Percentiles rank a stretch among this genome's conserved stretches.
phyloP scores from a whole-genome alignment of 1,140 invertebrate genomes.

The Macrocentrus cingulum region DNA sequence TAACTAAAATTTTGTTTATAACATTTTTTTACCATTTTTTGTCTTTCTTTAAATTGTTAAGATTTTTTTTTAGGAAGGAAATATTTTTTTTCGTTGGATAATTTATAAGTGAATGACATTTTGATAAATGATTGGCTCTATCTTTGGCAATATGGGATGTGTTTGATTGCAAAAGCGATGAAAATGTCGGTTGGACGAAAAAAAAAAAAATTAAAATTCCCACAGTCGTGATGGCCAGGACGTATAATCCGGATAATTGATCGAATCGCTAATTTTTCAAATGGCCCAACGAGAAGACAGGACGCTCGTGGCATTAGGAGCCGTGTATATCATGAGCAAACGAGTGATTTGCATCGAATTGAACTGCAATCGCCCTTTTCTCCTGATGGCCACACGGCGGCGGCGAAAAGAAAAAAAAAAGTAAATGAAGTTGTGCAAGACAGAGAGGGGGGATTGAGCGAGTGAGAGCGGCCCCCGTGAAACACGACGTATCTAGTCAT shows the following conservation, averaged over 20 bases:
- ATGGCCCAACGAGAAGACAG: conserved; percentile 24
- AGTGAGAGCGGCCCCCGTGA: no score
- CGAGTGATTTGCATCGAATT: conserved; percentile 59
- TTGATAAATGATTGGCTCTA: no score
- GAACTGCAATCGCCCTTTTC: conserved; percentile 43
- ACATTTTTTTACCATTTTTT: no score
- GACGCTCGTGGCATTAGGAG: conserved; percentile 26
- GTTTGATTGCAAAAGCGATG: not conserved
- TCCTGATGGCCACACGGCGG: not conserved
- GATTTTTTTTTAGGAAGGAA: no score
- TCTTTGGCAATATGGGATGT: no score
- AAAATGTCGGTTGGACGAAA: conserved; percentile 17
- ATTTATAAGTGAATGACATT: no score
- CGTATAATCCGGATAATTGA: conserved; percentile 29
- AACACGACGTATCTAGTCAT: no score
- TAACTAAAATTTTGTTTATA: no score
- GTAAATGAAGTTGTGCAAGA: conserved; percentile 1
- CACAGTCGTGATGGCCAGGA: conserved; percentile 18
- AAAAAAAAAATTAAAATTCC: conserved; percentile 28
- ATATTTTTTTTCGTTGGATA: no score
- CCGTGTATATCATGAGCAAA: conserved; percentile 36
- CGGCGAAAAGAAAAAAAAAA: no score
- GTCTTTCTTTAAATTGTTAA: no score
- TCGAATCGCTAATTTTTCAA: conserved; percentile 30
- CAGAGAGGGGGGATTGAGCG: no score